Percentiles rank a stretch among this genome's conserved stretches.
phyloP scores from a whole-genome alignment of 2,113 vertebrate species.

The Eurystomus gularis region DNA sequence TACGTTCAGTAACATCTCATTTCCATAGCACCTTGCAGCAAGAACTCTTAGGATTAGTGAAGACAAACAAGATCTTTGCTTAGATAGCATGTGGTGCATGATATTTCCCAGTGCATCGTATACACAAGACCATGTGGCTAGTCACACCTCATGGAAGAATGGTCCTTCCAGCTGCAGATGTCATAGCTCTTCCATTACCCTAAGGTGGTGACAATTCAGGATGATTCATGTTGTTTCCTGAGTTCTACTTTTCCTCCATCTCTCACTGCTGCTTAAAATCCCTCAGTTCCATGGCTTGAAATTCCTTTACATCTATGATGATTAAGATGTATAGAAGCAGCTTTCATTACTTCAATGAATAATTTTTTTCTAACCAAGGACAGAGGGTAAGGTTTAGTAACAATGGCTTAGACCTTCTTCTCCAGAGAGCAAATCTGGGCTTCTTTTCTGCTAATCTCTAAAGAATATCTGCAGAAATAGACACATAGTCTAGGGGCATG shows the following conservation, averaged over 20 bases:
- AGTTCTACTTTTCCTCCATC: background rate
- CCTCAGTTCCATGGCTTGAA: background rate
- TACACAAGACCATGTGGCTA: background rate
- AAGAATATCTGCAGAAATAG: background rate
- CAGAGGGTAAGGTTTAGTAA: background rate
- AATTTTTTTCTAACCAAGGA: background rate
- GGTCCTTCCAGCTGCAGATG: background rate
- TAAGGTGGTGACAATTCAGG: background rate
- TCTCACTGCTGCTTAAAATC: background rate
- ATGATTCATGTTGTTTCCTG: background rate
- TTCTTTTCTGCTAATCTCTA: background rate
- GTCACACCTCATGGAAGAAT: background rate
- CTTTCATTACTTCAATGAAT: background rate
- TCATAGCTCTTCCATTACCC: background rate
- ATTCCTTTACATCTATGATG: background rate
- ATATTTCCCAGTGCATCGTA: background rate
- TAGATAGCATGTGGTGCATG: background rate
- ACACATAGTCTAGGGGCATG: background rate
- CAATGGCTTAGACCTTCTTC: background rate
- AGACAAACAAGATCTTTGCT: background rate
- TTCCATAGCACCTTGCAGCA: background rate
- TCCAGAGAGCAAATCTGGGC: background rate
- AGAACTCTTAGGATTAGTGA: background rate
- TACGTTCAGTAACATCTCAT: background rate
- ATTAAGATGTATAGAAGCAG: background rate